Conservation (phyloP, 2,888 invertebrate genomes). For the Thereva nobilitata region DNA sequence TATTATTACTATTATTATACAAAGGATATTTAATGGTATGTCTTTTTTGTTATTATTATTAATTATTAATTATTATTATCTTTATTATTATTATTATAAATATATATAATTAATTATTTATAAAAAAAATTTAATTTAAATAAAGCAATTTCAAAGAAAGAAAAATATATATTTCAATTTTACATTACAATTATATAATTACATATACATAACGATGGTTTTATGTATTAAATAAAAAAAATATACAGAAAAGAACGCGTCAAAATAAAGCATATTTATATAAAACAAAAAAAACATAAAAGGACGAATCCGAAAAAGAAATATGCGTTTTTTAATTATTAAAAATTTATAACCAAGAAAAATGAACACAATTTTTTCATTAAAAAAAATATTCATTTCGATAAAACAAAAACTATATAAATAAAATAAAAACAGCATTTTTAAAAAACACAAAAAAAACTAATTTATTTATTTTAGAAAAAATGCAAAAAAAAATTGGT, state of each 20-base stretch:
- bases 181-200: slow-evolving; percentile 12
- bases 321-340: neutral
- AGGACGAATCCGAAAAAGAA: slow-evolving; percentile 17
- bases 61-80: too few relatives aligned
- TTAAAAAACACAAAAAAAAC: too few relatives aligned
- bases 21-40: slow-evolving; percentile 27
- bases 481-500: too few relatives aligned
- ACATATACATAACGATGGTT: slow-evolving; percentile 12
- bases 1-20: slow-evolving; percentile 17
- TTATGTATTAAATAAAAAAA: slow-evolving; percentile 12
- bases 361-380: too few relatives aligned
- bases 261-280: neutral
- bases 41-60: slow-evolving; percentile 25
- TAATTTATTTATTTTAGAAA: too few relatives aligned
- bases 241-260: slow-evolving; percentile 18
- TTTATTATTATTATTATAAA: neutral
- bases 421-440: too few relatives aligned
- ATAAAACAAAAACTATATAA: too few relatives aligned
- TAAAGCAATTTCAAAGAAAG: slow-evolving; percentile 29
- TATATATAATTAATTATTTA: slow-evolving; percentile 28
- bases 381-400: too few relatives aligned
- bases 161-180: slow-evolving; percentile 31
- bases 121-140: slow-evolving; percentile 26
- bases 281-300: too few relatives aligned
- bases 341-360: too few relatives aligned